Evolutionary conservation across 1,140 invertebrate genomes (phyloP).

Genomic region (Paraescarpia echinospica): DNA sequence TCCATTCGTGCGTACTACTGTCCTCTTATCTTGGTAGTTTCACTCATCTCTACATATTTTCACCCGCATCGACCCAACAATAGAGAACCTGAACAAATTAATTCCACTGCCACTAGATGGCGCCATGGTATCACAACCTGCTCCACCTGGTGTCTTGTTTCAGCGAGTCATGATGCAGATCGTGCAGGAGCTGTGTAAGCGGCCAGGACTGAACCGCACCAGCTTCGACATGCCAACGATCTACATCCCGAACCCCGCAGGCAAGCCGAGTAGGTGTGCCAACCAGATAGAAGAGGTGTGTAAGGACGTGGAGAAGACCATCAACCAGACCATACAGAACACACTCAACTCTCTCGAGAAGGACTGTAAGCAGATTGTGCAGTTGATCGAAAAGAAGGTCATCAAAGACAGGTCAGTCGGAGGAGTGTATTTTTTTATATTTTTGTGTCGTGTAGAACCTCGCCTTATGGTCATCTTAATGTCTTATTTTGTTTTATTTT

Average conservation of each 20-base stretch:
- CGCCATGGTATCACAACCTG: neutral
- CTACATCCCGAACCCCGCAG: conserved; percentile 63
- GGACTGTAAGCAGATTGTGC: conserved; percentile 62
- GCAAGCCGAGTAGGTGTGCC: conserved; percentile 50
- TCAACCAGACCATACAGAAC: conserved; percentile 67
- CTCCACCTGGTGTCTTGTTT: conserved; percentile 26
- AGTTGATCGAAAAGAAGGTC: conserved; percentile 59
- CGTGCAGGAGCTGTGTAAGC: conserved; percentile 68
- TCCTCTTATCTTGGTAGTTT: no score
- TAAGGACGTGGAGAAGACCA: conserved; percentile 65
- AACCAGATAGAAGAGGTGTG: conserved; percentile 61
- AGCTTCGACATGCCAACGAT: conserved; percentile 70
- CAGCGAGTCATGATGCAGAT: conserved; percentile 70
- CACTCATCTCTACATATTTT: no score
- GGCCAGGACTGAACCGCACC: conserved; percentile 65
- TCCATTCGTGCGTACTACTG: no score
- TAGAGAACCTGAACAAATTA: neutral
- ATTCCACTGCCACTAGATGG: neutral
- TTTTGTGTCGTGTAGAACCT: neutral
- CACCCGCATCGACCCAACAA: neutral
- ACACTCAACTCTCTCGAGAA: conserved; percentile 65
- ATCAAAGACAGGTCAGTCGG: conserved; percentile 54
- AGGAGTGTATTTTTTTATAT: neutral
- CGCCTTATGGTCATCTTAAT: no score
- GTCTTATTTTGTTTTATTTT: no score